These are phyloP conservation scores for Heterotilapia buettikoferi DNA, from an alignment of 2,113 vertebrate genomes.

Conservation along the genomic window DNA sequence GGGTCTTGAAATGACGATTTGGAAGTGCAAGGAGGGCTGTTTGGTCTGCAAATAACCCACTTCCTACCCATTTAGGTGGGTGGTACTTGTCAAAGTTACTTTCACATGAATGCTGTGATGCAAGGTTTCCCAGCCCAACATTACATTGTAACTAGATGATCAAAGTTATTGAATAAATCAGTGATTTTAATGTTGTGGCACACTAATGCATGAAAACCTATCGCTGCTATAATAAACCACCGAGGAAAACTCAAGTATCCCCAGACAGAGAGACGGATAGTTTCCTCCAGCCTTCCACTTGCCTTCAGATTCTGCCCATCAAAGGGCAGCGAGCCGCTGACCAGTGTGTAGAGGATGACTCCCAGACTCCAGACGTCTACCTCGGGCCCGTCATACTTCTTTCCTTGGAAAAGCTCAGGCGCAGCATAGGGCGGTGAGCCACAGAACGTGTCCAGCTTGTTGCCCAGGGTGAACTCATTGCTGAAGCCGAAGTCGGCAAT, in stretches of 20 bases:
- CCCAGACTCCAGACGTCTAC: slow-evolving; percentile 93
- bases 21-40: neutral
- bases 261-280: neutral
- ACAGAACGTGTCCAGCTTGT: slow-evolving; percentile 93
- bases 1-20: neutral
- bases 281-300: slow-evolving; percentile 1
- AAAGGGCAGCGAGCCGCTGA: slow-evolving; percentile 91
- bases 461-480: slow-evolving; percentile 89
- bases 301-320: slow-evolving; percentile 94
- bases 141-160: neutral
- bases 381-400: slow-evolving; percentile 90
- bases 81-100: neutral
- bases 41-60: neutral
- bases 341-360: slow-evolving; percentile 89
- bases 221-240: neutral
- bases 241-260: neutral
- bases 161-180: neutral
- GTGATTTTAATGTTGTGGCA: neutral
- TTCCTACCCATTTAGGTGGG: neutral
- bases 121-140: neutral
- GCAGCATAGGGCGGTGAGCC: slow-evolving; percentile 90
- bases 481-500: slow-evolving; percentile 95
- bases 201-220: neutral
- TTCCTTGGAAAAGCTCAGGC: slow-evolving; percentile 92
- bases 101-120: neutral